These are phyloP conservation scores for Gambelia wislizenii DNA, from an alignment of 2,797 vertebrate genomes.

Conservation along the genomic window DNA sequence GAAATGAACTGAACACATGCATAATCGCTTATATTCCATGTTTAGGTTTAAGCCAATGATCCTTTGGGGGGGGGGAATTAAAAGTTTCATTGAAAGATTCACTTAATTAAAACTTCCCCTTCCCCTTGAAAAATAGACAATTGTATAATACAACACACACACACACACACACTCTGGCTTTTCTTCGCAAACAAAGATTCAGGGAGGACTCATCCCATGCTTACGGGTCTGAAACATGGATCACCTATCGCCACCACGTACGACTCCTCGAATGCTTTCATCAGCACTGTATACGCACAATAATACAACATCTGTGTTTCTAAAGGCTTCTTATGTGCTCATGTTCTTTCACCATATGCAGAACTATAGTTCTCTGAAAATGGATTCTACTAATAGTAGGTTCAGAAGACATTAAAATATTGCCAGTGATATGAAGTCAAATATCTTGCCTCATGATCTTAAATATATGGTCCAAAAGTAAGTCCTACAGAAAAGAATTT, in stretches of 20 bases:
- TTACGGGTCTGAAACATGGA: no score
- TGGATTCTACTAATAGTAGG: neutral
- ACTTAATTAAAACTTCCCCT: slow-evolving; percentile 31
- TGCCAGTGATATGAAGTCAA: neutral
- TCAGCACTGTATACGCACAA: no score
- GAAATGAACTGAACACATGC: neutral
- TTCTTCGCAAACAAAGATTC: no score
- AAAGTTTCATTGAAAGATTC: neutral
- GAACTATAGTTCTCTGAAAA: neutral
- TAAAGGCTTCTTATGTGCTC: no score
- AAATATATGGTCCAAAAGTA: neutral
- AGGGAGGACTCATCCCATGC: no score
- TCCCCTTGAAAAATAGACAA: neutral
- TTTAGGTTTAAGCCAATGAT: neutral
- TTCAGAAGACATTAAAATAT: slow-evolving; percentile 3
- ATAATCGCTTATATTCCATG: slow-evolving; percentile 35
- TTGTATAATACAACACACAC: neutral
- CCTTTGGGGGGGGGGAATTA: neutral
- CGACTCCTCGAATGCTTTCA: no score
- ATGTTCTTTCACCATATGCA: neutral
- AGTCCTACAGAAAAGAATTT: slow-evolving; percentile 2
- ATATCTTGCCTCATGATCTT: neutral
- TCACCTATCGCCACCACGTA: no score
- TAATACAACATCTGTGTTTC: neutral
- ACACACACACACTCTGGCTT: no score